Conservation (phyloP, 2,888 invertebrate genomes). For the Amphiduros pacificus region DNA sequence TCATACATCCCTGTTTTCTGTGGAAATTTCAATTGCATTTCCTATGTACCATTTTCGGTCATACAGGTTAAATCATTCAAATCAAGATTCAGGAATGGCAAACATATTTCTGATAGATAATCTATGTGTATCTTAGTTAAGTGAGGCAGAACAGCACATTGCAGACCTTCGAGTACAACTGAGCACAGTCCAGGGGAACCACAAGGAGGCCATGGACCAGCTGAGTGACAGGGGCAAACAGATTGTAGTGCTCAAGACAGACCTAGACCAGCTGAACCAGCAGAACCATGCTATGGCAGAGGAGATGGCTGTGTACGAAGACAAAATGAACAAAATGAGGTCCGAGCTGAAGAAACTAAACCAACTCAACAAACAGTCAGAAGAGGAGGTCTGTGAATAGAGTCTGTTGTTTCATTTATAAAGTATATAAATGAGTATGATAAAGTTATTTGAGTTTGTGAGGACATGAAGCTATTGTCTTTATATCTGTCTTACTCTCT, state of each 20-base stretch:
- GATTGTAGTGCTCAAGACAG: constrained; percentile 47
- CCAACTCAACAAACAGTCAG: constrained; percentile 34
- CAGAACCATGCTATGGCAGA: constrained; percentile 51
- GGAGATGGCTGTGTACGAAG: constrained; percentile 52
- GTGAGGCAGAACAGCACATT: constrained; percentile 47
- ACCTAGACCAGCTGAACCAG: constrained; percentile 47
- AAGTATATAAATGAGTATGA: neutral
- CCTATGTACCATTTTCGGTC: neutral
- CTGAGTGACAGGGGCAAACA: constrained; percentile 50
- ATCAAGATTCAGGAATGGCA: too few relatives aligned
- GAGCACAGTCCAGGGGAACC: constrained; percentile 53
- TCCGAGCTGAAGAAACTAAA: constrained; percentile 54
- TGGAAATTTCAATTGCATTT: neutral
- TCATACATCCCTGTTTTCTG: neutral
- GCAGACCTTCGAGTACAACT: constrained; percentile 53
- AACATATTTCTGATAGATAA: too few relatives aligned
- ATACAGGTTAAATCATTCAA: too few relatives aligned
- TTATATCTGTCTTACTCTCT: too few relatives aligned
- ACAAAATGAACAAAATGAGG: constrained; percentile 49
- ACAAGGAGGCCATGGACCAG: constrained; percentile 57
- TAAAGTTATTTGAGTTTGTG: neutral
- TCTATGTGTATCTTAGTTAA: too few relatives aligned
- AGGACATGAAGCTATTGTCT: too few relatives aligned
- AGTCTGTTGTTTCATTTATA: neutral
- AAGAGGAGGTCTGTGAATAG: constrained; percentile 20